Evolutionary conservation across 2,113 vertebrate species (phyloP).

Genomic region (Peromyscus leucopus): DNA sequence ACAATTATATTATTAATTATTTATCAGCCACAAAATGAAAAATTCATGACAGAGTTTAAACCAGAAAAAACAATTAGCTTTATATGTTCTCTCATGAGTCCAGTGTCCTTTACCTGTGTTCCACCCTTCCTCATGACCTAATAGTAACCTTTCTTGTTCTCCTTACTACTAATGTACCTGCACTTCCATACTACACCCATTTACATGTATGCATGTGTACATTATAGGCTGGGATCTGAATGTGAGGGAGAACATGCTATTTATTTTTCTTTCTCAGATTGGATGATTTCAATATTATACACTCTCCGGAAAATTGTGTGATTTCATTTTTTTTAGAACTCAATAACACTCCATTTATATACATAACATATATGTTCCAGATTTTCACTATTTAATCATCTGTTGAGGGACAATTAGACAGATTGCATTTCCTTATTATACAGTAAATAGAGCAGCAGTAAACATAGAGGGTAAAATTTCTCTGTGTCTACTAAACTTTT

Average conservation of each 20-base stretch:
- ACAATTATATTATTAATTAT: not conserved
- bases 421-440: not conserved
- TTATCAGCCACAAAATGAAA: not conserved
- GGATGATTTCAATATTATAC: not conserved
- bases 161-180: not conserved
- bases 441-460: not conserved
- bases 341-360: not conserved
- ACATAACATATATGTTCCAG: too few relatives aligned
- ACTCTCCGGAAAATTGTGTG: not conserved
- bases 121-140: not conserved
- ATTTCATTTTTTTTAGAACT: not conserved
- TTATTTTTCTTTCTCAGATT: not conserved
- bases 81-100: not conserved
- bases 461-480: not conserved
- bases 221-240: not conserved
- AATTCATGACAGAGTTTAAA: not conserved
- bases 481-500: not conserved
- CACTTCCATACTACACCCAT: not conserved
- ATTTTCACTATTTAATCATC: not conserved
- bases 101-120: not conserved
- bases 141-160: not conserved
- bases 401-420: not conserved
- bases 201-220: not conserved
- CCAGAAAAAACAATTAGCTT: not conserved
- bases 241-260: not conserved